Conservation (phyloP, 2,797 vertebrate genomes). For the Sebastiscus tertius region DNA sequence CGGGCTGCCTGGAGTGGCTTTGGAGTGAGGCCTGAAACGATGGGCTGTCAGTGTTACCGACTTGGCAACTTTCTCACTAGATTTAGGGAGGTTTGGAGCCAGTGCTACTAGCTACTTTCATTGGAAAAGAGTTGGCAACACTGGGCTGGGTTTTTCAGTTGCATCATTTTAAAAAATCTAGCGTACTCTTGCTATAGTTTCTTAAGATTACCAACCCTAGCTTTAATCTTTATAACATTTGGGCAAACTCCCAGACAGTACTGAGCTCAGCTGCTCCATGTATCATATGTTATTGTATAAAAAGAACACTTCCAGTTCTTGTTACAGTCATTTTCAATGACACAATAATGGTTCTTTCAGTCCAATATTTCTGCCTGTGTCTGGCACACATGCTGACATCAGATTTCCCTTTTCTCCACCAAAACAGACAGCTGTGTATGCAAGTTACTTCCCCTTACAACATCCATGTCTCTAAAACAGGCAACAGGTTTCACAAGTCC, state of each 20-base stretch:
- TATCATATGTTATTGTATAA: neutral
- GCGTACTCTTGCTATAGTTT: no score
- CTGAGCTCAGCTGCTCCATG: neutral
- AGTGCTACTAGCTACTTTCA: no score
- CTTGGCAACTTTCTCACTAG: no score
- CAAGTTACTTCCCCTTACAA: conserved; percentile 31
- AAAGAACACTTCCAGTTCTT: neutral
- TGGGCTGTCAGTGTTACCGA: no score
- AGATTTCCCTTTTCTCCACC: conserved; percentile 44
- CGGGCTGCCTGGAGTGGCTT: no score
- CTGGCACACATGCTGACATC: neutral
- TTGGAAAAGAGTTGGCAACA: no score
- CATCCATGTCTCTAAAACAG: conserved; percentile 9
- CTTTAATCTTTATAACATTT: neutral
- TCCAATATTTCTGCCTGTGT: conserved; percentile 11
- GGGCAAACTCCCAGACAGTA: neutral
- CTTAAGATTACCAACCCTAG: no score
- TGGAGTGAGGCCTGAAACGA: no score
- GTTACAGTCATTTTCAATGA: conserved; percentile 13
- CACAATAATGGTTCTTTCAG: neutral
- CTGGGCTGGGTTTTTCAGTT: no score
- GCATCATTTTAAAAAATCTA: no score
- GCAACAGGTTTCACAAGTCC: neutral
- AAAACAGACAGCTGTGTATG: conserved; percentile 32
- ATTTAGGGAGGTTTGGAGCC: no score